phyloP scores from a whole-genome alignment of 2,113 vertebrate species.

The Otocyon megalotis region DNA sequence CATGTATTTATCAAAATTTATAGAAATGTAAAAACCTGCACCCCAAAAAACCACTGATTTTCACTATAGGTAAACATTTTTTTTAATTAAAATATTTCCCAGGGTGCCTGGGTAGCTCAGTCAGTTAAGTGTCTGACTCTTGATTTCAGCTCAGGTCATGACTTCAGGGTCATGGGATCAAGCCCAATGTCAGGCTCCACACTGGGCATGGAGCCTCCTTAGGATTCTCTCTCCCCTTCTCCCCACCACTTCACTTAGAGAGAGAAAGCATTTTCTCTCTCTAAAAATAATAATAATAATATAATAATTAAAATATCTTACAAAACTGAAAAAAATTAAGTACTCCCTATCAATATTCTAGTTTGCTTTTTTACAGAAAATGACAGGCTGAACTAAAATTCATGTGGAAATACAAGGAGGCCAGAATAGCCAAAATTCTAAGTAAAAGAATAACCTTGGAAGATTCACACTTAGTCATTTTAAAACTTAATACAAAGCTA shows the following conservation, averaged over 20 bases:
- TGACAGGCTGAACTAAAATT: not conserved
- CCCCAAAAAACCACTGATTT: not conserved
- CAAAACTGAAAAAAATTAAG: not conserved
- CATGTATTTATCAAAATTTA: not conserved
- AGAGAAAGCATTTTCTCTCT: not conserved
- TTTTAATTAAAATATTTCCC: not conserved
- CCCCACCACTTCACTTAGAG: not conserved
- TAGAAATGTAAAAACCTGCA: not conserved
- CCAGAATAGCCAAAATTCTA: not conserved
- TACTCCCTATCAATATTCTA: not conserved
- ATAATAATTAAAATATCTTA: not conserved
- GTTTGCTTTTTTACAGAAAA: not conserved
- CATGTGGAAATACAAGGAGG: not conserved
- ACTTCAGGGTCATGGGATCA: not conserved
- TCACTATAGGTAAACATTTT: not conserved
- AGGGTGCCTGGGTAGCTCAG: not conserved
- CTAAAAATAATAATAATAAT: not conserved
- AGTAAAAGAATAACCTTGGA: not conserved
- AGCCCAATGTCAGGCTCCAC: not conserved
- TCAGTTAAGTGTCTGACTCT: not conserved
- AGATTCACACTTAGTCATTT: not conserved
- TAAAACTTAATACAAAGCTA: not conserved
- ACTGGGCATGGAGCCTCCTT: too few species aligned
- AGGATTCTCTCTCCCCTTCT: not conserved
- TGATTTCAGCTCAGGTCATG: not conserved